Conservation (phyloP, 1,140 invertebrate species). For the Amphibalanus amphitrite region DNA sequence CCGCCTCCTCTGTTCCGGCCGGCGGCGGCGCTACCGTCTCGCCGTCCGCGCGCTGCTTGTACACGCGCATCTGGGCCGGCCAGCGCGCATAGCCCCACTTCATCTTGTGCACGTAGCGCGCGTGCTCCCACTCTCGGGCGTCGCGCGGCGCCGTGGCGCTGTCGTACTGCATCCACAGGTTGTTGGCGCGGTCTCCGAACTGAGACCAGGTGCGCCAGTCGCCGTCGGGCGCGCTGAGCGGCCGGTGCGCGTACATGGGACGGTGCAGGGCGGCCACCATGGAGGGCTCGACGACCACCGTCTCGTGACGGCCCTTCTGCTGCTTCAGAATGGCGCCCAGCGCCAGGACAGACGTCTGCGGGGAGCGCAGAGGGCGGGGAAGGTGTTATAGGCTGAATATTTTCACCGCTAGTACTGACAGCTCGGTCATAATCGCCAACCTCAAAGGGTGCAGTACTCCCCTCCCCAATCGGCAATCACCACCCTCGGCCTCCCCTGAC, state of each 20-base stretch:
- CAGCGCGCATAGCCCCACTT: slow-evolving; percentile 61
- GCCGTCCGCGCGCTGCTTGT: slow-evolving; percentile 20
- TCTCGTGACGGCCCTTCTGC: slow-evolving; percentile 49
- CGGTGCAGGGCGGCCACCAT: slow-evolving; percentile 17
- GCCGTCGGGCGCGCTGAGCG: slow-evolving; percentile 12
- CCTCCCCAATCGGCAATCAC: too few species aligned
- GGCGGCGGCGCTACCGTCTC: slow-evolving; percentile 43
- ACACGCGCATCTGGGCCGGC: slow-evolving; percentile 39
- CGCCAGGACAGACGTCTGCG: slow-evolving; percentile 38
- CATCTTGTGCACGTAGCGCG: slow-evolving; percentile 45
- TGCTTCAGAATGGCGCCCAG: slow-evolving; percentile 53
- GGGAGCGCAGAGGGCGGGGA: too few species aligned
- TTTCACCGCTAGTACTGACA: too few species aligned
- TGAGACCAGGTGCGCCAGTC: slow-evolving; percentile 11
- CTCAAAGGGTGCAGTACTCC: too few species aligned
- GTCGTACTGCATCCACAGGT: slow-evolving; percentile 54
- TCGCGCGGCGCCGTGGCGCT: slow-evolving; percentile 36
- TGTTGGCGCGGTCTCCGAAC: slow-evolving; percentile 41
- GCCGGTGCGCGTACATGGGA: slow-evolving; percentile 9
- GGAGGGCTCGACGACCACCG: slow-evolving; percentile 35
- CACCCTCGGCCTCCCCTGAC: background rate
- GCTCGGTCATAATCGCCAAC: too few species aligned
- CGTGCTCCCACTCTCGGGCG: slow-evolving; percentile 53
- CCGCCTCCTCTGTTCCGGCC: slow-evolving; percentile 29
- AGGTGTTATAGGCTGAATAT: too few species aligned